Evolutionary conservation across 2,888 invertebrate species (phyloP).

Genomic region (Drosophila nr. perissopoda): DNA sequence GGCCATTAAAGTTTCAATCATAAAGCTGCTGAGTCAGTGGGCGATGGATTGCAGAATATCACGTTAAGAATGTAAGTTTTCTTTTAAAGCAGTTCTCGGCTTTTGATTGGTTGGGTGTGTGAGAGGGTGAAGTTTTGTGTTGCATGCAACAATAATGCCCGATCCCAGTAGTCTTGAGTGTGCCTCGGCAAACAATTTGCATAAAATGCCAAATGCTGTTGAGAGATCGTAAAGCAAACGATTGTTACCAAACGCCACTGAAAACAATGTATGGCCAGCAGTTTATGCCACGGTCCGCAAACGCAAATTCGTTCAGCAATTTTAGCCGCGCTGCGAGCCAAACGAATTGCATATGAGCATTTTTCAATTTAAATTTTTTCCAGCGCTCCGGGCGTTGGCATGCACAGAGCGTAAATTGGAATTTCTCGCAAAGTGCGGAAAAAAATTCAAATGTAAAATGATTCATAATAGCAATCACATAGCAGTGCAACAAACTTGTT

Average conservation of each 20-base stretch:
- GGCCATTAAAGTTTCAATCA: conserved; percentile 65
- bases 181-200: conserved; percentile 66
- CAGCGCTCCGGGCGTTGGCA: conserved; percentile 40
- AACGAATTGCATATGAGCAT: conserved; percentile 76
- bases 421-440: conserved; percentile 45
- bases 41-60: conserved; percentile 1
- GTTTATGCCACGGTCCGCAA: conserved; percentile 53
- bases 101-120: neutral
- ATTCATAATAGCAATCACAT: conserved; percentile 36
- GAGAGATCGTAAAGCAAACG: conserved; percentile 71
- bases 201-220: conserved; percentile 73
- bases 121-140: conserved; percentile 11
- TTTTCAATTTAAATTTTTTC: conserved; percentile 72
- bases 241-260: conserved; percentile 64
- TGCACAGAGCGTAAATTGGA: conserved; percentile 53
- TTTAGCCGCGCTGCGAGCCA: conserved; percentile 48
- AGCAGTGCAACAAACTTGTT: conserved; percentile 44
- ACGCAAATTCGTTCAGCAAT: conserved; percentile 61
- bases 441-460: conserved; percentile 38
- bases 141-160: conserved; percentile 54
- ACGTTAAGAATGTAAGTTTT: conserved; percentile 73
- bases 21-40: conserved; percentile 53
- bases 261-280: conserved; percentile 53
- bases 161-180: conserved; percentile 41
- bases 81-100: conserved; percentile 50